Evolutionary conservation across 2,888 invertebrate species (phyloP).

Genomic region (Synergus umbraculus): DNA sequence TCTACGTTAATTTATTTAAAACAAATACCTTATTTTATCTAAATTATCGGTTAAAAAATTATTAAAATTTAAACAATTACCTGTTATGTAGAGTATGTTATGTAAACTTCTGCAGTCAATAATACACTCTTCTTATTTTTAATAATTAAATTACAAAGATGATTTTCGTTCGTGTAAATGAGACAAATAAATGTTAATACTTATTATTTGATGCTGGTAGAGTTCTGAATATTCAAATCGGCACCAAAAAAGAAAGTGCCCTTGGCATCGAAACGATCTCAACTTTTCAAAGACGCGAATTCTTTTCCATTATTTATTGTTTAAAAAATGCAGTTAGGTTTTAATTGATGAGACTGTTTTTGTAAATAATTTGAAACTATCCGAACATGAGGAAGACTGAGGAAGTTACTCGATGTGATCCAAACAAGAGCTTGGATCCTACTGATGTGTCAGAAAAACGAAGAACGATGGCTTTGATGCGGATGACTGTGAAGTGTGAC

Average conservation of each 20-base stretch:
- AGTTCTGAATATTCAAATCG: not conserved
- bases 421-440: not conserved
- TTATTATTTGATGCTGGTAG: not conserved
- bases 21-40: not conserved
- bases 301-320: not conserved
- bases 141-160: not conserved
- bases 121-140: not conserved
- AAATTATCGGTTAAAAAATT: too few relatives aligned
- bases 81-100: not conserved
- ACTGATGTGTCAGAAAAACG: not conserved
- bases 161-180: not conserved
- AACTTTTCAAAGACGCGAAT: not conserved
- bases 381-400: not conserved
- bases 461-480: slow-evolving; percentile 14
- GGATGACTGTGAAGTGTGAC: slow-evolving; percentile 51
- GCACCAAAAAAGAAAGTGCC: not conserved
- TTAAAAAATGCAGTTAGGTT: not conserved
- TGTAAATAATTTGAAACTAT: not conserved
- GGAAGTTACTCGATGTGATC: not conserved
- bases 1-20: not conserved
- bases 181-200: not conserved
- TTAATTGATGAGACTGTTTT: not conserved
- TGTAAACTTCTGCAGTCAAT: not conserved
- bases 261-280: not conserved
- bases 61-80: not conserved